These are phyloP conservation scores for Amphipyra tragopoginis DNA, from an alignment of 2,888 invertebrate species.

Conservation along the genomic window DNA sequence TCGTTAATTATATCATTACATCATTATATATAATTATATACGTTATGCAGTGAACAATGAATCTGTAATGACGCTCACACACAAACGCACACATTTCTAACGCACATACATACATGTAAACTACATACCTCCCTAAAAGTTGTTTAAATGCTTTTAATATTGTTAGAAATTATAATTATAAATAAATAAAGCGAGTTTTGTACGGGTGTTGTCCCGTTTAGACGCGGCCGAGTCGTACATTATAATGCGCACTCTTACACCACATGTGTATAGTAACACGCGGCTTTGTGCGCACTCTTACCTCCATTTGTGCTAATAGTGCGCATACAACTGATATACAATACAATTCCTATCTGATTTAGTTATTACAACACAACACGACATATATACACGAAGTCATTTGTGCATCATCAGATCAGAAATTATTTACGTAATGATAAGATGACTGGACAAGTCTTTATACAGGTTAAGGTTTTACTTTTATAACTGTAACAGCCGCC, in stretches of 20 bases:
- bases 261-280: conserved; percentile 27
- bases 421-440: conserved; percentile 44
- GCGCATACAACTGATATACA: conserved; percentile 44
- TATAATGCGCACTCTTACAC: conserved; percentile 3
- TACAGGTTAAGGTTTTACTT: conserved; percentile 36
- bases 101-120: conserved; percentile 60
- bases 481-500: conserved; percentile 40
- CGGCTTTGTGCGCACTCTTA: conserved; percentile 31
- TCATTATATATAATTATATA: conserved; percentile 66
- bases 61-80: conserved; percentile 56
- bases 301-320: conserved; percentile 28
- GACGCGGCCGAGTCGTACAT: conserved; percentile 44
- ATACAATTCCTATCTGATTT: conserved; percentile 36
- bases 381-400: conserved; percentile 53
- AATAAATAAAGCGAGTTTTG: conserved; percentile 75
- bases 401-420: conserved; percentile 54
- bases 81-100: conserved; percentile 36
- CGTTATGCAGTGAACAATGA: conserved; percentile 57
- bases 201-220: conserved; percentile 40
- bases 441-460: conserved; percentile 46
- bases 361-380: conserved; percentile 47
- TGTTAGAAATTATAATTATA: conserved; percentile 69
- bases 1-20: conserved; percentile 54
- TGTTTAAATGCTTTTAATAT: conserved; percentile 82
- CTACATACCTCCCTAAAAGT: conserved; percentile 73